These are phyloP conservation scores for Lordiphosa clarofinis DNA, from an alignment of 1,140 invertebrate genomes.

Conservation along the genomic window DNA sequence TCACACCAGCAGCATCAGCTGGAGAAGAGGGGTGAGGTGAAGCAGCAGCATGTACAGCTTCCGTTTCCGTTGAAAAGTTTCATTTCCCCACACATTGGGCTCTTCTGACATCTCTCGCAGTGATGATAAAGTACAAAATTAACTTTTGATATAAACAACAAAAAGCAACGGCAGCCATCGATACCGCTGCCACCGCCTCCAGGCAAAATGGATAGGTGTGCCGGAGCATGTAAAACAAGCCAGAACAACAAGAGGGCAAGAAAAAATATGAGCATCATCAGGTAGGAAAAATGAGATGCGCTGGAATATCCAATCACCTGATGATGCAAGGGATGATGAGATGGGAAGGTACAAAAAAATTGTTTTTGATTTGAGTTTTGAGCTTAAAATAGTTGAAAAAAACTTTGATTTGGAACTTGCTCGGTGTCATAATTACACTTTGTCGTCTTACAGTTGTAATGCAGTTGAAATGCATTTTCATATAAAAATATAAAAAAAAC, in stretches of 20 bases:
- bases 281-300: constrained; percentile 4
- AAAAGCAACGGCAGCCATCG: constrained; percentile 26
- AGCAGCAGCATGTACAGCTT: constrained; percentile 58
- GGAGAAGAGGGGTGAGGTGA: neutral
- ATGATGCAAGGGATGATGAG: too few species aligned
- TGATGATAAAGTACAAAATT: constrained; percentile 71
- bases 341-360: too few species aligned
- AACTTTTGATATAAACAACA: constrained; percentile 73
- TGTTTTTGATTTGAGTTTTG: too few species aligned
- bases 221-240: constrained; percentile 33
- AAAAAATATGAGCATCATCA: constrained; percentile 11
- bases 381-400: too few species aligned
- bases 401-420: too few species aligned
- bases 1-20: constrained; percentile 45
- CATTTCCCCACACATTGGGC: constrained; percentile 61
- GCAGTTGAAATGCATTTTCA: too few species aligned
- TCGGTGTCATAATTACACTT: too few species aligned
- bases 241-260: constrained; percentile 20
- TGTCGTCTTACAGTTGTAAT: too few species aligned
- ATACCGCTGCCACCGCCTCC: constrained; percentile 23
- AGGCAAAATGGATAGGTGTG: constrained; percentile 2
- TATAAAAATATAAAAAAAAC: too few species aligned
- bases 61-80: constrained; percentile 72
- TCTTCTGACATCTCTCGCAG: constrained; percentile 17
- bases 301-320: too few species aligned